These are phyloP conservation scores for Podarcis raffonei DNA, from an alignment of 2,113 vertebrate genomes.

Conservation along the genomic window DNA sequence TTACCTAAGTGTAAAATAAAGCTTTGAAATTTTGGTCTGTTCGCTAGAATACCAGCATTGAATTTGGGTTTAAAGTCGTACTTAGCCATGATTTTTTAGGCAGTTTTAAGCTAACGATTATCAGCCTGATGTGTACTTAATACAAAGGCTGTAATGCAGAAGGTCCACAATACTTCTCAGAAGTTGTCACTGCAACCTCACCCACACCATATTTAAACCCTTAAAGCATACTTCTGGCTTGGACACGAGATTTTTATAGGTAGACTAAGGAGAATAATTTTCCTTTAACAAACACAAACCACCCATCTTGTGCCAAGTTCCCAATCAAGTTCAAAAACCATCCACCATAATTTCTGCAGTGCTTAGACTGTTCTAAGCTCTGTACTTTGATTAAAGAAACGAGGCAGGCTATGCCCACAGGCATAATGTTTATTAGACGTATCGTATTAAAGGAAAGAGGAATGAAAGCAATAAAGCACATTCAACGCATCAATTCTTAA, in stretches of 20 bases:
- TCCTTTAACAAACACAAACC: background rate
- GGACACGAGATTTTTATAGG: background rate
- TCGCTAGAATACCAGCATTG: background rate
- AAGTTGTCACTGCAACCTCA: background rate
- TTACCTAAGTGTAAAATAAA: background rate
- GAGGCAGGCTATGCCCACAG: no score
- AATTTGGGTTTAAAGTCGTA: background rate
- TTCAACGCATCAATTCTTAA: background rate
- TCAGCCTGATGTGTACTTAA: background rate
- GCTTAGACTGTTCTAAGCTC: background rate
- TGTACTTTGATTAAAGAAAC: background rate
- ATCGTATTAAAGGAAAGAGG: background rate
- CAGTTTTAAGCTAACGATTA: background rate
- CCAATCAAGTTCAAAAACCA: background rate
- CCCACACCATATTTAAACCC: background rate
- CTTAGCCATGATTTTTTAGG: background rate
- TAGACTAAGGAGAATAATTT: background rate
- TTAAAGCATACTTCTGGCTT: background rate
- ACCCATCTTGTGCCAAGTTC: background rate
- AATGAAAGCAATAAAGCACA: background rate
- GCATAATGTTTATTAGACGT: background rate
- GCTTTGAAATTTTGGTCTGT: background rate
- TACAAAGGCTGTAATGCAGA: background rate
- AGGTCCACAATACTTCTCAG: background rate
- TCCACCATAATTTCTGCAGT: background rate